These are phyloP conservation scores for Parotia lawesii DNA, from an alignment of 2,113 vertebrate species.

Conservation along the genomic window DNA sequence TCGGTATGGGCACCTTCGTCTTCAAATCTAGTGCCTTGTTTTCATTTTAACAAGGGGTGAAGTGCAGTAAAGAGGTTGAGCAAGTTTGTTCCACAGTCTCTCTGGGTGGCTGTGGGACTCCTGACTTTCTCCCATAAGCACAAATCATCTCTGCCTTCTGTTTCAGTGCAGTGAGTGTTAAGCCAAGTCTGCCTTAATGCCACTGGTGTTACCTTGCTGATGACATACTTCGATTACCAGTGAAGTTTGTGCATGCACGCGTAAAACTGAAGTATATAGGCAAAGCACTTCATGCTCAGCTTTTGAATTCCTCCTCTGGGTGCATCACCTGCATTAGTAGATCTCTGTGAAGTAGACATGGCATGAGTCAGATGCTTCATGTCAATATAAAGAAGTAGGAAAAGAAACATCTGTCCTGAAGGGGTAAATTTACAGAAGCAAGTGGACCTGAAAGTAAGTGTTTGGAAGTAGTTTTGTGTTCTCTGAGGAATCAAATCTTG, in stretches of 20 bases:
- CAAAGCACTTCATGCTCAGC: neutral
- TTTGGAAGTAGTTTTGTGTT: neutral
- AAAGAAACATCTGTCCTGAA: neutral
- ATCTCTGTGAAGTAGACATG: neutral
- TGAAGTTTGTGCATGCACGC: neutral
- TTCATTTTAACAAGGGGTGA: neutral
- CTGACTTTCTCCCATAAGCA: neutral
- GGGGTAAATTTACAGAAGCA: neutral
- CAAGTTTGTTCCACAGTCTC: neutral
- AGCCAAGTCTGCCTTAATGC: neutral
- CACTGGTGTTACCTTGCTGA: neutral
- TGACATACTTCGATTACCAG: neutral
- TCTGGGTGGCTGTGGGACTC: neutral
- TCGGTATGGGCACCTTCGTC: neutral
- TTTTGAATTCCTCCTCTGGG: neutral
- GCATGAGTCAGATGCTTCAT: neutral
- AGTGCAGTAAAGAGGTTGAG: neutral
- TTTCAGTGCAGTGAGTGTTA: neutral
- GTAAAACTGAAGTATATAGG: neutral
- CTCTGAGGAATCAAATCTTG: neutral
- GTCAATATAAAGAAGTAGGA: neutral
- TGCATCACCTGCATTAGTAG: neutral
- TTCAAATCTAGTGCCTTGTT: neutral
- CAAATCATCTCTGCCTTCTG: accelerated
- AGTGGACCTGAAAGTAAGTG: neutral